Percentiles rank a stretch among this genome's conserved stretches.
These are phyloP conservation scores for Macaca fascicularis DNA, from an alignment of 2,113 vertebrate genomes.

Conservation along the genomic window T2T-MFA8v1.1 NC_088376.1:169519001-169519500, in stretches of 20 bases:
- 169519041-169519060: slow-evolving; percentile 44
- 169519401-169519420: slow-evolving; percentile 61
- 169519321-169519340: slow-evolving; percentile 52
- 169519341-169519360: slow-evolving; percentile 48
- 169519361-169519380: slow-evolving; percentile 44
- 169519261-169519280: not conserved
- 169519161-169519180: not conserved
- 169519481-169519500: slow-evolving; percentile 39
- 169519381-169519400: slow-evolving; percentile 41
- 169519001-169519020: not conserved
- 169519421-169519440: slow-evolving; percentile 60
- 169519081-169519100: slow-evolving; percentile 37
- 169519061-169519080: slow-evolving; percentile 53
- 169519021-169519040: slow-evolving; percentile 54
- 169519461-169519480: slow-evolving; percentile 47
- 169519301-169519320: slow-evolving; percentile 53
- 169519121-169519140: slow-evolving; percentile 59
- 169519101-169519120: slow-evolving; percentile 63
- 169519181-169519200: slow-evolving; percentile 11
- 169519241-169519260: not conserved
- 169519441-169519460: slow-evolving; percentile 61
- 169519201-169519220: slow-evolving; percentile 30
- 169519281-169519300: not conserved
- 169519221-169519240: slow-evolving; percentile 5
- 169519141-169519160: slow-evolving; percentile 58